Evolutionary conservation across 2,888 invertebrate species (phyloP), one percentile per base, ranked within the genome.

Genomic region (Griposia aprilina): DNA sequence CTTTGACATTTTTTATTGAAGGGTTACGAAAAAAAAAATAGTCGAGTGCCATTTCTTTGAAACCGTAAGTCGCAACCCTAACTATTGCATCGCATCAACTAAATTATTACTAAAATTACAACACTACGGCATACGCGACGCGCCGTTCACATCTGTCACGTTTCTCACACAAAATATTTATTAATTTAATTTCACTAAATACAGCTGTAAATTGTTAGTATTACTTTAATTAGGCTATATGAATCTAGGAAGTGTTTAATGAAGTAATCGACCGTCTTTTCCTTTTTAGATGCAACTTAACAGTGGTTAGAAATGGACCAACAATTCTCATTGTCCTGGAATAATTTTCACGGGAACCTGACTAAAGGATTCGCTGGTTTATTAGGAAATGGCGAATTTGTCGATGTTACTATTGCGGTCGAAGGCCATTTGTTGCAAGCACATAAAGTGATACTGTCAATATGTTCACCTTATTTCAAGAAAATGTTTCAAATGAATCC

Each of bases 281-380:
- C 69, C 71, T 68, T 92, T 92, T 68, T 90, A 95, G 92, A 94
- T 94, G 94, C 91, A 87, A 91, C 89, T 78, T 82, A 89, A 89
- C 89, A 92, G 90, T 91, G 91, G 89, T 96, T 97, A 95, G 93
- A 96, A 93, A 97, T 97, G 97, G 97, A 97, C 93, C 97, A 97
- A 95, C 97, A 97, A 94, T 97, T 97, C 93, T 98, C 98, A 93
- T 96, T 98, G 94, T 97, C 97, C 93, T 98, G 98, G 98, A 98
- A 98, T 93, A 98, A 98, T 95, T 98, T 98, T 97, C 98, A 98
- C 94, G 97, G 97, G 85, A 98, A 98, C 92, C 96, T 98, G 90
- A 97, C 97, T 89, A 97, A 97, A 91, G 98, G 98, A 80, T 97
- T 98, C 90, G 97, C 97, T 93, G 97, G 97, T 90, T 94, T 97